A percentile compares a stretch with the other conserved stretches of the same genome.
These are phyloP conservation scores for Diorhabda carinulata DNA, from an alignment of 1,140 invertebrate genomes.

Conservation along the genomic window DNA sequence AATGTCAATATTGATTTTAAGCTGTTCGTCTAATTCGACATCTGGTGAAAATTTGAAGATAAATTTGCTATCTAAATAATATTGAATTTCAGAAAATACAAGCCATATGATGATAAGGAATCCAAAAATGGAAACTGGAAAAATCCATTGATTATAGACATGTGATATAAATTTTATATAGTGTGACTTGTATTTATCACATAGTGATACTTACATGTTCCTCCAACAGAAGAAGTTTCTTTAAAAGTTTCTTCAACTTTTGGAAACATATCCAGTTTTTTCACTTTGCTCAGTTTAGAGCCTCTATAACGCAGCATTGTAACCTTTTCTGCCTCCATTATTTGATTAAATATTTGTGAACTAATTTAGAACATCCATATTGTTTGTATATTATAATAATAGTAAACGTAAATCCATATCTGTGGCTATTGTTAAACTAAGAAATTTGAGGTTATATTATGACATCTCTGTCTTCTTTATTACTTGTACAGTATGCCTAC, in stretches of 20 bases:
- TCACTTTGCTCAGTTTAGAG: constrained; percentile 68
- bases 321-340: constrained; percentile 42
- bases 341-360: background rate
- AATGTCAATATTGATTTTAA: constrained; percentile 90
- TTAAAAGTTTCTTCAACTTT: constrained; percentile 83
- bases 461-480: too few relatives aligned
- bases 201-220: constrained; percentile 61
- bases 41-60: constrained; percentile 88
- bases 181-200: too few relatives aligned
- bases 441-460: too few relatives aligned
- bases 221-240: constrained; percentile 76
- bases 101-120: constrained; percentile 75
- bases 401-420: too few relatives aligned
- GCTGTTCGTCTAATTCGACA: constrained; percentile 80
- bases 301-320: constrained; percentile 59
- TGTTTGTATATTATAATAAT: too few relatives aligned
- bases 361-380: too few relatives aligned
- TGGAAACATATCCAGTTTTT: constrained; percentile 84
- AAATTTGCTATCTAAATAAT: constrained; percentile 77
- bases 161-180: too few relatives aligned
- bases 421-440: too few relatives aligned
- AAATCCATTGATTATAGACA: background rate
- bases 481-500: too few relatives aligned
- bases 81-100: constrained; percentile 77
- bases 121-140: constrained; percentile 74